Evolutionary conservation across 2,113 vertebrate species (phyloP), one percentile per base, ranked within the genome.

Genomic region (Arizona elegans): DNA sequence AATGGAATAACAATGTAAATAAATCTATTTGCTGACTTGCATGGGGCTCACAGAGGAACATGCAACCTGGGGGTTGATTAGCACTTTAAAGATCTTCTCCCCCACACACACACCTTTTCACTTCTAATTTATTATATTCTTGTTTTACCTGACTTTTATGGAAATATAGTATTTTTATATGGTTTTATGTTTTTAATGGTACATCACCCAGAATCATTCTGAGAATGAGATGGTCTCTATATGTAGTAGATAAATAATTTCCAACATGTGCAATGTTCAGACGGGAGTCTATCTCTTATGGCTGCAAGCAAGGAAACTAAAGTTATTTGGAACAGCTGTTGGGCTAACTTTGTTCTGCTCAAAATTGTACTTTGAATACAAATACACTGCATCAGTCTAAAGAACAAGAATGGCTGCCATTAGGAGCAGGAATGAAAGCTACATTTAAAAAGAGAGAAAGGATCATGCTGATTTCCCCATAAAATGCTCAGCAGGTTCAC

Each of bases 401-500:
- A 50, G 50, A 7, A 38, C 55, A 86, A 55, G 33, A 94, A 85
- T 91, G 86, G 56, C 47, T 86, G 87, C 47, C 89, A 91, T 91
- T 88, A 90, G 92, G 62, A 93, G 86, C 17, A 56, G 54, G 88
- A 94, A 65, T 17, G 26, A 81, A 94, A 92, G 81, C 29, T 88
- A n/a, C 47, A 90, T 89, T 87, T 92, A 8, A 90, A 90, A 90
- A n/a, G 47, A 33, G 8, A 89, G 26, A 95, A 86, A 58, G 15
- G 90, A 26, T 92, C 24, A 50, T 86, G 86, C 93, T 94, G 94
- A 92, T 94, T 94, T 94, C 85, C 89, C 90, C 90, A 95, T 89
- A 92, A 96, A 94, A 93, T 29, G 13, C 92, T 70, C 94, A 94
- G 94, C 75, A 92, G 88, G 88, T 93, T 94, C 89, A 93, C 92